Evolutionary conservation across 2,888 invertebrate genomes (phyloP).

Genomic region (Acleris cristana): DNA sequence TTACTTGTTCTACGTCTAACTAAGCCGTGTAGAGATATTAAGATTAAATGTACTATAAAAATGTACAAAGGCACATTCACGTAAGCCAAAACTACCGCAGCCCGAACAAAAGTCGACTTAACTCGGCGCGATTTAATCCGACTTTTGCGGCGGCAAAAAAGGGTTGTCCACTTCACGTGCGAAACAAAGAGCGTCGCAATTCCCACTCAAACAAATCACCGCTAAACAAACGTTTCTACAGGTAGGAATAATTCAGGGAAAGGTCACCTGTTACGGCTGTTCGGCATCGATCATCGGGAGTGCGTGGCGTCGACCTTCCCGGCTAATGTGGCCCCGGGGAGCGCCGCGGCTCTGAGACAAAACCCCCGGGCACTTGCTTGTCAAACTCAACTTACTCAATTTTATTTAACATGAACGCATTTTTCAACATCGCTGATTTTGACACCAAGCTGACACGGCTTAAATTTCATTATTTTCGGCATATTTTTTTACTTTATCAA

Average conservation of each 20-base stretch:
- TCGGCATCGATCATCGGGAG: constrained; percentile 83
- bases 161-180: constrained; percentile 51
- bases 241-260: constrained; percentile 81
- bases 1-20: constrained; percentile 5
- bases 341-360: constrained; percentile 68
- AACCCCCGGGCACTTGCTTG: constrained; percentile 64
- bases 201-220: constrained; percentile 78
- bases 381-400: constrained; percentile 68
- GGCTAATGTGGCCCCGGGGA: constrained; percentile 79
- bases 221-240: constrained; percentile 80
- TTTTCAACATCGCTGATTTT: constrained; percentile 61
- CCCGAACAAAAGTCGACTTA: constrained; percentile 28
- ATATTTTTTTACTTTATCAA: not conserved
- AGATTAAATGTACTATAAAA: constrained; percentile 14
- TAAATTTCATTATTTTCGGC: not conserved
- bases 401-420: constrained; percentile 59
- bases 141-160: constrained; percentile 45
- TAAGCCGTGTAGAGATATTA: not conserved
- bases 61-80: constrained; percentile 18
- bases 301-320: constrained; percentile 74
- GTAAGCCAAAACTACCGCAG: constrained; percentile 32
- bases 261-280: constrained; percentile 82
- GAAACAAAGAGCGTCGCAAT: constrained; percentile 63
- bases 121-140: constrained; percentile 30
- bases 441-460: not conserved